These are phyloP conservation scores for Penaeus indicus DNA, from an alignment of 1,140 invertebrate genomes.

Conservation along the genomic window DNA sequence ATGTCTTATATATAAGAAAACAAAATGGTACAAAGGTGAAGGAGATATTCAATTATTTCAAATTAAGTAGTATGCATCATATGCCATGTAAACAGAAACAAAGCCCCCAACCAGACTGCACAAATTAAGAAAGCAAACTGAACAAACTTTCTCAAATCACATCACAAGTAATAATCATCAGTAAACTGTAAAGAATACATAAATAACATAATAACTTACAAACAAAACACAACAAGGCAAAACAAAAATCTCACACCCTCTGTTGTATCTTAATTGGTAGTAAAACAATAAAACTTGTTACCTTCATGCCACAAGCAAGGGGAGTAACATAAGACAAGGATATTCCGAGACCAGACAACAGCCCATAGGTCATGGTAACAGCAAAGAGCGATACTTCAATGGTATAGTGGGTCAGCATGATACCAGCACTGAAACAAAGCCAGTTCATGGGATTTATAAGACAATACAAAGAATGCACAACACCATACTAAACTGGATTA, in stretches of 20 bases:
- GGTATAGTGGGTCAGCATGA: constrained; percentile 70
- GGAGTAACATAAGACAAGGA: constrained; percentile 71
- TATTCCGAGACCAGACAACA: constrained; percentile 70
- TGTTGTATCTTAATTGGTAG: not conserved
- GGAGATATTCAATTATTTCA: no score
- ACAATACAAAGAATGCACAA: not conserved
- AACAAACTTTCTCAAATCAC: no score
- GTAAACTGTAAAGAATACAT: no score
- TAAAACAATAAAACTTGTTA: constrained; percentile 61
- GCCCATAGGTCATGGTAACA: constrained; percentile 70
- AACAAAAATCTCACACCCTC: not conserved
- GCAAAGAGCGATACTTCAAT: constrained; percentile 68
- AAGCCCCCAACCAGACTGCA: no score
- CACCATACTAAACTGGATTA: not conserved
- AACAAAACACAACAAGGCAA: no score
- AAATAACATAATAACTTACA: no score
- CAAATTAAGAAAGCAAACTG: no score
- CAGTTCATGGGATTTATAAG: constrained; percentile 18
- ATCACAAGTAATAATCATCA: no score
- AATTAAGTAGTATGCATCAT: no score
- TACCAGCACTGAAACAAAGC: constrained; percentile 68
- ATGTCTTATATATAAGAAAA: no score
- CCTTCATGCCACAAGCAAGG: constrained; percentile 71
- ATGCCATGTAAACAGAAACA: no score
- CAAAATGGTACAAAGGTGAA: no score